A percentile compares a stretch with the other conserved stretches of the same genome.
phyloP scores from a whole-genome alignment of 2,797 vertebrate species.

The Cynopterus sphinx region DNA sequence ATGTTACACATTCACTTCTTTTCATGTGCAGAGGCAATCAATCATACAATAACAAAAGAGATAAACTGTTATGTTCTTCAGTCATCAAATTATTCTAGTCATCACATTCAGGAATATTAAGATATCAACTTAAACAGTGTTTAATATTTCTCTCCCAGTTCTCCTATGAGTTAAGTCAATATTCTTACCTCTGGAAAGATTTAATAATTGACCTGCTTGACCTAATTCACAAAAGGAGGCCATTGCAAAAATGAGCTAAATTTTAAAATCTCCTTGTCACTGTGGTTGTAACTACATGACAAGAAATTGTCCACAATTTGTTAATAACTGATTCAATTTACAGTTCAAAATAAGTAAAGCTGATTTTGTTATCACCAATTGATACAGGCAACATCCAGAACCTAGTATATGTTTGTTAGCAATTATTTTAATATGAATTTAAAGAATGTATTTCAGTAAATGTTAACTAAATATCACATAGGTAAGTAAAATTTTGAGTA shows the following conservation, averaged over 20 bases:
- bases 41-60: not conserved
- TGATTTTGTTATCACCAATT: not conserved
- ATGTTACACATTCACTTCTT: not conserved
- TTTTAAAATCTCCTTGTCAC: constrained; percentile 41
- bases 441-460: not conserved
- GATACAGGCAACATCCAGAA: not conserved
- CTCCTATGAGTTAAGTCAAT: not conserved
- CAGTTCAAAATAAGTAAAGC: not conserved
- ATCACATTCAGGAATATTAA: not conserved
- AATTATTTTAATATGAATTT: not conserved
- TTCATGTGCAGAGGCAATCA: not conserved
- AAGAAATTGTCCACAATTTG: not conserved
- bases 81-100: not conserved
- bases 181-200: not conserved
- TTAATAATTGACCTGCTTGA: not conserved
- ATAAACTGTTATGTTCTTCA: not conserved
- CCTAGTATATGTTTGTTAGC: not conserved
- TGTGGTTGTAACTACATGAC: not conserved
- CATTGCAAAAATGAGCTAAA: not conserved
- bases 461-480: not conserved
- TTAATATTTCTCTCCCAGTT: constrained; percentile 6
- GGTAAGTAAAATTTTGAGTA: not conserved
- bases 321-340: not conserved
- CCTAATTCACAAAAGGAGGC: constrained; percentile 3
- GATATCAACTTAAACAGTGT: not conserved